Conservation (phyloP, 2,797 vertebrate species). For the Darevskia mixta region DNA sequence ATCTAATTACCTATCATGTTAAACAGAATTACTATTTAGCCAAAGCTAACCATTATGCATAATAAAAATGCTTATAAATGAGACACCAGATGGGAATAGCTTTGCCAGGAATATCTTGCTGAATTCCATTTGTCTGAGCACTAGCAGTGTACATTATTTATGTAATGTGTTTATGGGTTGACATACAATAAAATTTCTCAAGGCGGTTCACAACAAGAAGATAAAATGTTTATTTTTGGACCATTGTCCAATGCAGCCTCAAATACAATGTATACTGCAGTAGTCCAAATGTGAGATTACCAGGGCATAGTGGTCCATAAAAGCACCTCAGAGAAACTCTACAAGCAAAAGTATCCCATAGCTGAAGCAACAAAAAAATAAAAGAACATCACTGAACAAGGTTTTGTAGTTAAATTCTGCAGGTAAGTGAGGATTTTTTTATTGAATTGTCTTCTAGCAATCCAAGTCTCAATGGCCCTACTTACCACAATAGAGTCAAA, state of each 20-base stretch:
- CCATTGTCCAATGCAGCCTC: no score
- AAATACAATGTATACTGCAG: background rate
- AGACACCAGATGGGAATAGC: slow-evolving; percentile 17
- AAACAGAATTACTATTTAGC: background rate
- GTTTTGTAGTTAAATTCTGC: background rate
- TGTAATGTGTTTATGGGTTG: background rate
- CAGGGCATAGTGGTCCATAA: background rate
- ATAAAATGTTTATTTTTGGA: background rate
- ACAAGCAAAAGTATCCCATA: no score
- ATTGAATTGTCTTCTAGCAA: background rate
- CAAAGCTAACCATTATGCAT: background rate
- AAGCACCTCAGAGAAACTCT: background rate
- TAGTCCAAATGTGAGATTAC: background rate
- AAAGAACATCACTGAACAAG: background rate
- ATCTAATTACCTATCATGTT: background rate
- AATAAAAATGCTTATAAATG: slow-evolving; percentile 42
- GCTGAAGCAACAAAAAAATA: background rate
- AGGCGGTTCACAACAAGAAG: background rate
- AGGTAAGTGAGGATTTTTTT: background rate
- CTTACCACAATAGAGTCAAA: no score
- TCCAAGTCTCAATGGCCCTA: no score
- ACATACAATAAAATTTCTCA: background rate
- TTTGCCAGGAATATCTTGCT: slow-evolving; percentile 39
- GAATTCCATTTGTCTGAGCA: slow-evolving; percentile 14
- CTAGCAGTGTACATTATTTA: slow-evolving; percentile 15